Percentiles rank a stretch among this genome's conserved stretches.
Evolutionary conservation across 2,797 vertebrate species (phyloP).

Genomic region (Aldrovandia affinis): DNA sequence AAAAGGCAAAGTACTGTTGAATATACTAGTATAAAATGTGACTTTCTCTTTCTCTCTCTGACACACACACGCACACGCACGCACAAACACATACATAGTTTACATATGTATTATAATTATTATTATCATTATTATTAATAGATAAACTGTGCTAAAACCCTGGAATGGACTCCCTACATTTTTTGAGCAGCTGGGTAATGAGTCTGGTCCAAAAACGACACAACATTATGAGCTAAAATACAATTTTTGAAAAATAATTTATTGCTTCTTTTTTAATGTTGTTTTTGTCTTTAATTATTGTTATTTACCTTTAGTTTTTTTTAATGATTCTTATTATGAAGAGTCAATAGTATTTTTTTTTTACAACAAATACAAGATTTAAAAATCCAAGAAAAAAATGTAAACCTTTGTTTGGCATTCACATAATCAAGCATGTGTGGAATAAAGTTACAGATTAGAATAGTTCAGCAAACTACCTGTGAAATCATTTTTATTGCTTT

Average conservation of each 20-base stretch:
- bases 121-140: constrained; percentile 14
- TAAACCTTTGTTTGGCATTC: constrained; percentile 99
- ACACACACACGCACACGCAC: constrained; percentile 50
- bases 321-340: constrained; percentile 73
- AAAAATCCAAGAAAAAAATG: constrained; percentile 96
- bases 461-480: constrained; percentile 83
- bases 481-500: constrained; percentile 96
- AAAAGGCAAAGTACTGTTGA: constrained; percentile 4
- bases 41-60: neutral
- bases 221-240: constrained; percentile 95
- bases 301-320: constrained; percentile 53
- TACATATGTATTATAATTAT: neutral
- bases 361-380: constrained; percentile 96
- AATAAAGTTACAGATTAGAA: constrained; percentile 85
- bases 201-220: constrained; percentile 91
- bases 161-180: constrained; percentile 61
- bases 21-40: neutral
- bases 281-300: constrained; percentile 73
- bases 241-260: constrained; percentile 99
- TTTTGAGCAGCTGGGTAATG: constrained; percentile 88
- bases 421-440: constrained; percentile 88
- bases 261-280: constrained; percentile 90
- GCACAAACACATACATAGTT: constrained; percentile 23
- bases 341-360: constrained; percentile 69
- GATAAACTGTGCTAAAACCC: constrained; percentile 44